phyloP scores from a whole-genome alignment of 2,888 invertebrate species.

The Omphaloscelis lunosa region DNA sequence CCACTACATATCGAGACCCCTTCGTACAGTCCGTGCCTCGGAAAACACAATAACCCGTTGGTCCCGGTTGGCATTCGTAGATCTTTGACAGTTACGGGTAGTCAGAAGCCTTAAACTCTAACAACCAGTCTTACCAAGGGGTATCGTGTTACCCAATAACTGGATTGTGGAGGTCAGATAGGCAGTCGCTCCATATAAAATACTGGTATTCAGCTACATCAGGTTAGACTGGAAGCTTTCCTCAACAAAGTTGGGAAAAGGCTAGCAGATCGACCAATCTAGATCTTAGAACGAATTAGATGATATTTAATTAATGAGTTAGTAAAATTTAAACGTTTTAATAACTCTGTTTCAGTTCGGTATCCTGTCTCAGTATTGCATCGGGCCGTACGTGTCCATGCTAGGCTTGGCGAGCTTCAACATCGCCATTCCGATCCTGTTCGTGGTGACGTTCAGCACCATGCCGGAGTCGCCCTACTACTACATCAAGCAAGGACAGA shows the following conservation, averaged over 20 bases:
- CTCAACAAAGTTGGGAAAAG: not conserved
- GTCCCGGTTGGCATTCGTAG: not conserved
- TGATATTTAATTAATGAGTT: not conserved
- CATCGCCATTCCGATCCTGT: conserved; percentile 89
- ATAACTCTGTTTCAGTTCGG: conserved; percentile 86
- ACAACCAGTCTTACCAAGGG: not conserved
- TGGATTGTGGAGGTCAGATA: not conserved
- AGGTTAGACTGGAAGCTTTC: not conserved
- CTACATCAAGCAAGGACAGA: conserved; percentile 86
- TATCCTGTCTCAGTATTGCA: conserved; percentile 91
- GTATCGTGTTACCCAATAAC: not conserved
- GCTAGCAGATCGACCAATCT: not conserved
- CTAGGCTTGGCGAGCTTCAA: conserved; percentile 90
- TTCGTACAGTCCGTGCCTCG: not conserved
- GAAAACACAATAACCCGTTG: not conserved
- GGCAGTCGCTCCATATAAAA: not conserved
- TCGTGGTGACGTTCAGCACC: conserved; percentile 90
- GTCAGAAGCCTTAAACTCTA: not conserved
- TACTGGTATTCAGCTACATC: not conserved
- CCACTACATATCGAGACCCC: not conserved
- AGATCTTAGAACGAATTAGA: not conserved
- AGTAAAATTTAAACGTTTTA: not conserved
- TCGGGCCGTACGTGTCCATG: conserved; percentile 91
- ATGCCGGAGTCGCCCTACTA: conserved; percentile 93
- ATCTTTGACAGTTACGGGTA: not conserved